Evolutionary conservation across 2,888 invertebrate species (phyloP), one percentile per base, ranked within the genome.

Genomic region (Yponomeuta plumbellus): DNA sequence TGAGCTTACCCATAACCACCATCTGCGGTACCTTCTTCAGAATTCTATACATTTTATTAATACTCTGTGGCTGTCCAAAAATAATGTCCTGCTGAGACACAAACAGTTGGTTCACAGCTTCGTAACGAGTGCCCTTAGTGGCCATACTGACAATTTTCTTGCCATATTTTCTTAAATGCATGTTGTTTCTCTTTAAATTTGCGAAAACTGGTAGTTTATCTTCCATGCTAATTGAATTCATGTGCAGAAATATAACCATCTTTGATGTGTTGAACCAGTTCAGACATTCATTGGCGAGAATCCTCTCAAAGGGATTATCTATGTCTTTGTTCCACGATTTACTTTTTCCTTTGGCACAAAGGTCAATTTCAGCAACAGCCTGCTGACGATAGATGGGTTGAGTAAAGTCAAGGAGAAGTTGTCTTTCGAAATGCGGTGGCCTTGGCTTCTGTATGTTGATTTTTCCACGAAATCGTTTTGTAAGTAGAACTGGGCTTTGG

Each of bases 371-470:
- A 10, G 92, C 87, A 72, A 92, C 74, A 21, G 90, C 90, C 61
- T 92, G 87, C 11, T 92, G 76, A 0, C 79, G 83, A 74, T 92
- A 94, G 59, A 87, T 86, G 0, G 96, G 96, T 75, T 93, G 92
- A 0, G 94, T 84, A n/a, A 96, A 84, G 71, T 93, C 93, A 62
- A 95, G 80, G 59, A 95, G 89, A 71, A 92, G 91, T 21, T 94
- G 94, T 70, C 94, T 92, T 71, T 93, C 92, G 77, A 93, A 96
- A 80, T 95, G 95, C 0, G 95, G 94, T 65, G 93, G 85, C 75
- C 92, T 92, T 0, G 97, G 97, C 71, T 90, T 93, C 80, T 95
- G 94, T 59, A 97, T 93, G 76, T 97, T 96, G 66, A 96, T 95
- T 87, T 96, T 95, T 2, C 94, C 94, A 23, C 95, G 92, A 79